Evolutionary conservation across 2,113 vertebrate genomes (phyloP).

Genomic region (Ochotona curzoniae): DNA sequence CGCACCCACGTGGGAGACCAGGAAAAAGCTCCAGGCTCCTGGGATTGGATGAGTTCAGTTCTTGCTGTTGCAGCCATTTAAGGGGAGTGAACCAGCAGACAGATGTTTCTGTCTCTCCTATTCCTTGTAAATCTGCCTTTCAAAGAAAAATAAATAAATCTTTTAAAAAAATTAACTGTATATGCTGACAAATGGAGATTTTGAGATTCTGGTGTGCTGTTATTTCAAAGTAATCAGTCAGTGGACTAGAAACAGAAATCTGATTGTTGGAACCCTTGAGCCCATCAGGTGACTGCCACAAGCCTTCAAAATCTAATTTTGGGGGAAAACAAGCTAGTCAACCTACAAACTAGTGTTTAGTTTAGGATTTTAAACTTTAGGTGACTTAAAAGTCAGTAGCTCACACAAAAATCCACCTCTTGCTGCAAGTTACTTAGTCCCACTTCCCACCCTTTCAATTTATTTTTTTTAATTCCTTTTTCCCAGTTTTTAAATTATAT

Average conservation of each 20-base stretch:
- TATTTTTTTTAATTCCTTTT: too few species aligned
- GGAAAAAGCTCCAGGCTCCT: too few species aligned
- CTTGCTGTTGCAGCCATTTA: too few species aligned
- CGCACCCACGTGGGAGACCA: too few species aligned
- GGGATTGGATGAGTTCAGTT: too few species aligned
- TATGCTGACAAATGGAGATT: background rate
- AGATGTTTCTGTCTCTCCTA: too few species aligned
- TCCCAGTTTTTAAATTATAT: too few species aligned
- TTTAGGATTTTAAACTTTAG: conserved; percentile 8
- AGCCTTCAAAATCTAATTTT: background rate
- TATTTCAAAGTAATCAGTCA: background rate
- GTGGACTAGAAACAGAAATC: background rate
- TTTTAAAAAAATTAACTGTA: background rate
- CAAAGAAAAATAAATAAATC: too few species aligned
- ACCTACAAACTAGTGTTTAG: background rate
- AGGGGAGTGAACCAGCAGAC: too few species aligned
- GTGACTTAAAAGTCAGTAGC: conserved; percentile 41
- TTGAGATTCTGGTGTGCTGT: background rate
- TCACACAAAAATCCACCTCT: background rate
- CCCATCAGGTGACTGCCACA: background rate
- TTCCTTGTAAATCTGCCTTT: too few species aligned
- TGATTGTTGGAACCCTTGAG: background rate
- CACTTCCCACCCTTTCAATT: background rate
- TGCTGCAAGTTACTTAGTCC: background rate
- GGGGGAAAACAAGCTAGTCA: background rate